Evolutionary conservation across 1,140 invertebrate species (phyloP), one percentile per base, ranked within the genome.

Genomic region (Acromyrmex charruanus): DNA sequence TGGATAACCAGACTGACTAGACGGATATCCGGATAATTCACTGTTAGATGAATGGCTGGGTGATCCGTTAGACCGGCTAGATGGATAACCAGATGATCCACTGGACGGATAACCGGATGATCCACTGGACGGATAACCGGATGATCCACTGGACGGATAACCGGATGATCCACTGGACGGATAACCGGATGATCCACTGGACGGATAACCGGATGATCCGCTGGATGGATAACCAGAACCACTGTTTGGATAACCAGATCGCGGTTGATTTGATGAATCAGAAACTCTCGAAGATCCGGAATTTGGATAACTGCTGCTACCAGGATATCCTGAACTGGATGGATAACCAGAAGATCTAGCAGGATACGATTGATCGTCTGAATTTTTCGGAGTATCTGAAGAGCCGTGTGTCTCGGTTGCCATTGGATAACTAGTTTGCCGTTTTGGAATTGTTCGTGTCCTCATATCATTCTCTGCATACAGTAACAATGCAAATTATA

Each of bases 391-490:
- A 21, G 14, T 89, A 21, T 63, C 55, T 44, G 44, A 59, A n/a
- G 39, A 28, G 0, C 59, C 71, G 6, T n/a, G 49, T 31, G 7
- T 6, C 0, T 55, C 10, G 2, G 66, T 16, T 35, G 61, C 28
- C 25, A 12, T 63, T 4, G 80, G 31, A 28, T 21, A 31, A 69
- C 14, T 28, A 35, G 44, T 90, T 25, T 91, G 89, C 18, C 88
- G 85, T 79, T 79, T 84, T 39, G 59, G 16, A 31, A 87, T 4
- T 72, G 21, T 91, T 79, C 89, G 74, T 88, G 59, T 74, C 74
- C 92, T 91, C 0, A 66, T 90, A 31, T 87, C 79, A 82, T 90
- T 74, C 14, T 94, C 94, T 95, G 94, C 74, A 92, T 95, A 95
- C 91, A 95, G 91, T 91, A 65, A 77, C n/a, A 65, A 49, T 44